A percentile compares a stretch with the other conserved stretches of the same genome.
phyloP scores from a whole-genome alignment of 2,888 invertebrate species.

The Ditula angustiorana region DNA sequence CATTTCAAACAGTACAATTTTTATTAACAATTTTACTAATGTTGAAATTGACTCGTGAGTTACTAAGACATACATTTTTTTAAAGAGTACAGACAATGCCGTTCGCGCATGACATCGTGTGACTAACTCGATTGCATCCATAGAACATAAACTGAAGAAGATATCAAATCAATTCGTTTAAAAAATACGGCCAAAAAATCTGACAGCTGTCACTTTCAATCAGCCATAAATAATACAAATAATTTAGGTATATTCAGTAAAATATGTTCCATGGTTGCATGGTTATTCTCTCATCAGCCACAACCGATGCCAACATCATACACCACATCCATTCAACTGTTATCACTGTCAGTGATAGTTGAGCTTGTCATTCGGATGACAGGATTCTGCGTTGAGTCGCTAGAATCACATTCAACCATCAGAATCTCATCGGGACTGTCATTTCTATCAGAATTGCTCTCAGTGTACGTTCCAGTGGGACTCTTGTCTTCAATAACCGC shows the following conservation, averaged over 20 bases:
- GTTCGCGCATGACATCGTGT: neutral
- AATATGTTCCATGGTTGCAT: too few species aligned
- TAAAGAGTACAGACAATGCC: neutral
- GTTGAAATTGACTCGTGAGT: slow-evolving; percentile 11
- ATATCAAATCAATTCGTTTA: too few species aligned
- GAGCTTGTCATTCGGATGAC: slow-evolving; percentile 81
- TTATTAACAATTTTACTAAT: slow-evolving; percentile 17
- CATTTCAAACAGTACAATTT: slow-evolving; percentile 3
- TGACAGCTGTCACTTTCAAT: too few species aligned
- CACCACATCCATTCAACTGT: slow-evolving; percentile 62
- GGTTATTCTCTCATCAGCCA: too few species aligned
- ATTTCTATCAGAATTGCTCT: slow-evolving; percentile 78
- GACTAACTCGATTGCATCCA: too few species aligned
- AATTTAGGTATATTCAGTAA: too few species aligned
- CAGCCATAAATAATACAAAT: too few species aligned
- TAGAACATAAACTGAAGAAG: too few species aligned
- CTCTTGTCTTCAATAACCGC: slow-evolving; percentile 82
- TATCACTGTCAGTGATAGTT: slow-evolving; percentile 76
- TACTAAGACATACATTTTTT: neutral
- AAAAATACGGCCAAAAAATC: too few species aligned
- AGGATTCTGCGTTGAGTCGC: slow-evolving; percentile 78
- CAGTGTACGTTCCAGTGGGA: slow-evolving; percentile 77
- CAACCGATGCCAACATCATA: neutral
- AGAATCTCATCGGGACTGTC: slow-evolving; percentile 79
- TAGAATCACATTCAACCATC: slow-evolving; percentile 81